phyloP scores from a whole-genome alignment of 2,797 vertebrate genomes.

The Halcyon leucocephala region DNA sequence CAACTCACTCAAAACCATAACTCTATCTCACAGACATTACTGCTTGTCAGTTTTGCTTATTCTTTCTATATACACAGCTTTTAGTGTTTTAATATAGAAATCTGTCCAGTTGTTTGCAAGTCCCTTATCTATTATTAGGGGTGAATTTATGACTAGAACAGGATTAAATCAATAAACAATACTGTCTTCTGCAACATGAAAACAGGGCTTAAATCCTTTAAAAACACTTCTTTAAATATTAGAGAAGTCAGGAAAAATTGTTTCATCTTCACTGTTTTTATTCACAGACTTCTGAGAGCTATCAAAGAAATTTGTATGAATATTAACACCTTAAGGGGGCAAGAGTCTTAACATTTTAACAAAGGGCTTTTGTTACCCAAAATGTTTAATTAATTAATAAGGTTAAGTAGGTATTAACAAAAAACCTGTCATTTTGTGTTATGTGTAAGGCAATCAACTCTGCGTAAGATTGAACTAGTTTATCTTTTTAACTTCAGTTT shows the following conservation, averaged over 20 bases:
- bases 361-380: conserved; percentile 50
- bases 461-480: background rate
- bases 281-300: background rate
- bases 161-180: background rate
- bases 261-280: background rate
- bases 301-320: conserved; percentile 15
- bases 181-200: background rate
- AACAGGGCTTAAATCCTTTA: background rate
- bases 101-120: background rate
- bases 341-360: conserved; percentile 52
- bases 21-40: background rate
- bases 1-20: background rate
- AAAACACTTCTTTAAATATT: background rate
- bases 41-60: background rate
- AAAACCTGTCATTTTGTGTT: conserved; percentile 45
- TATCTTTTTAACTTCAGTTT: conserved; percentile 6
- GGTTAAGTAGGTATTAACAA: conserved; percentile 63
- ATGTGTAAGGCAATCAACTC: background rate
- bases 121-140: background rate
- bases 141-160: background rate
- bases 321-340: conserved; percentile 44
- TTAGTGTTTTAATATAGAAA: background rate
- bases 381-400: conserved; percentile 62
- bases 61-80: background rate
- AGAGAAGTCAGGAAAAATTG: background rate